Conservation (phyloP, 53 echinoderm and acorn worm genomes). For the Paelopatides confundens region DNA sequence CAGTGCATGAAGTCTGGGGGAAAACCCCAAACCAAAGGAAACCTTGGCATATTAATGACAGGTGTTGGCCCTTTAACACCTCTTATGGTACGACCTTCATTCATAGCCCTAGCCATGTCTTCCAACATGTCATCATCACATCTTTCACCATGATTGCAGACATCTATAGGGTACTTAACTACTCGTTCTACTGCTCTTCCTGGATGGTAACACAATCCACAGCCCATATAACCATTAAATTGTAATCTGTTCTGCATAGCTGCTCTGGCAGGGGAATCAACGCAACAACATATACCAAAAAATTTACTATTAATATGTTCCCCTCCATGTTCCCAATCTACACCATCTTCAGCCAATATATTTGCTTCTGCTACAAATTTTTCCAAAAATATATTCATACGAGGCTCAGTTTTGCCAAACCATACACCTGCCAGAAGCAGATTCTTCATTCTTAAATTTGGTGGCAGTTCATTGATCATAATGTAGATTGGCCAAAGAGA, state of each 20-base stretch:
- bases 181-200: constrained; percentile 20
- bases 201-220: constrained; percentile 63
- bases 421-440: constrained; percentile 27
- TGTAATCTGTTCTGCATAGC: constrained; percentile 61
- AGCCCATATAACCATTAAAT: constrained; percentile 67
- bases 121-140: constrained; percentile 56
- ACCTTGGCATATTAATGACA: constrained; percentile 53
- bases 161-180: constrained; percentile 69
- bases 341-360: constrained; percentile 51
- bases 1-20: constrained; percentile 71
- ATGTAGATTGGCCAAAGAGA: constrained; percentile 54
- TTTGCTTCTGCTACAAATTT: constrained; percentile 67
- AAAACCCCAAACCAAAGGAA: constrained; percentile 65
- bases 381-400: constrained; percentile 40
- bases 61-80: constrained; percentile 72
- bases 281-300: constrained; percentile 60
- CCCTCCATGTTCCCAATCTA: constrained; percentile 45
- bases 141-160: constrained; percentile 50
- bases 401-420: constrained; percentile 23
- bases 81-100: constrained; percentile 36
- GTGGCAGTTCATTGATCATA: constrained; percentile 45
- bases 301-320: constrained; percentile 44
- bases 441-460: constrained; percentile 11
- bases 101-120: constrained; percentile 53
- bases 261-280: constrained; percentile 63